Evolutionary conservation across 2,113 vertebrate species (phyloP).

Genomic region (Scomber japonicus): DNA sequence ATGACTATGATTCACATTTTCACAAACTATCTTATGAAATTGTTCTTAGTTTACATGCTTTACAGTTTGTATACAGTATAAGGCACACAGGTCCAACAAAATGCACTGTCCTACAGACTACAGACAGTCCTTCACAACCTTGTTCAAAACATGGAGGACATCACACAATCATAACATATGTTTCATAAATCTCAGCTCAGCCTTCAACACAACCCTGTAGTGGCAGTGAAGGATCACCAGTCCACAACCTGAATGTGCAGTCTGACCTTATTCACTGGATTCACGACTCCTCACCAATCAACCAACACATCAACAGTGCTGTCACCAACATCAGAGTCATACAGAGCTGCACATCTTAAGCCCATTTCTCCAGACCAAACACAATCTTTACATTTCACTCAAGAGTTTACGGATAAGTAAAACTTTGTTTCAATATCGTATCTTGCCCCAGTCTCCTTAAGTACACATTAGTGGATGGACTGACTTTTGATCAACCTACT

Average conservation of each 20-base stretch:
- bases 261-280: conserved; percentile 60
- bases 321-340: conserved; percentile 6
- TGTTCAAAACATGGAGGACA: conserved; percentile 3
- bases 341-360: background rate
- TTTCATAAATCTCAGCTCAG: conserved; percentile 57
- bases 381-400: background rate
- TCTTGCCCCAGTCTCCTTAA: background rate
- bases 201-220: conserved; percentile 51
- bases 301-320: conserved; percentile 16
- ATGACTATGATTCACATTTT: background rate
- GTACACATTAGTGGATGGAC: background rate
- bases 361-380: background rate
- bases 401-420: background rate
- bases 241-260: conserved; percentile 32
- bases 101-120: background rate
- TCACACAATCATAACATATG: conserved; percentile 9
- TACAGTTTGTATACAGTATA: background rate
- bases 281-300: conserved; percentile 43
- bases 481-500: background rate
- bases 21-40: background rate
- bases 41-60: background rate
- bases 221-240: conserved; percentile 50
- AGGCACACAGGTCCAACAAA: background rate
- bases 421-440: too few species aligned
- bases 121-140: conserved; percentile 31